Percentiles rank a stretch among this genome's conserved stretches.
These are phyloP conservation scores for Mesorhabditis belari DNA, from an alignment of 2,888 invertebrate genomes.

Conservation along the genomic window DNA sequence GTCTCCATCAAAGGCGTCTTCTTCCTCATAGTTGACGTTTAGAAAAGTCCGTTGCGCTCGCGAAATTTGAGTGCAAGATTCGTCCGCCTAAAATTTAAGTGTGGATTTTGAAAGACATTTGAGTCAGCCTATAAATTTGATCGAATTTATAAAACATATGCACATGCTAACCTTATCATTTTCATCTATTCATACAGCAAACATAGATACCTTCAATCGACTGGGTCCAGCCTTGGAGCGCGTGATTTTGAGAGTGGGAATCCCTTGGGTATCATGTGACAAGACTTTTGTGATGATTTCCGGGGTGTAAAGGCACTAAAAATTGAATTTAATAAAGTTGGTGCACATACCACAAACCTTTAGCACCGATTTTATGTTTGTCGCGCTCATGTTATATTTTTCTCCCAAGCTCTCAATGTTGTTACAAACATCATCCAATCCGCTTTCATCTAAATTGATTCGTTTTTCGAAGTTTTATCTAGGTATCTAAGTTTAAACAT, in stretches of 20 bases:
- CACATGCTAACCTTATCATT: too few species aligned
- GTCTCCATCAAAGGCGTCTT: neutral
- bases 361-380: neutral
- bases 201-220: neutral
- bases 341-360: neutral
- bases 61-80: neutral
- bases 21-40: neutral
- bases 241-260: neutral
- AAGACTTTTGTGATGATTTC: neutral
- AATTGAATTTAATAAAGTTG: neutral
- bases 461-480: too few species aligned
- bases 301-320: neutral
- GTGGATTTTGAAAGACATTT: too few species aligned
- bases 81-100: neutral
- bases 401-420: neutral
- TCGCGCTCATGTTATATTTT: neutral
- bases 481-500: too few species aligned
- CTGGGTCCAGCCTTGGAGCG: neutral
- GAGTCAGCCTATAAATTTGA: too few species aligned
- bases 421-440: neutral
- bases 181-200: too few species aligned
- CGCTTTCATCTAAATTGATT: too few species aligned
- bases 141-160: too few species aligned
- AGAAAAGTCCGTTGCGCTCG: neutral
- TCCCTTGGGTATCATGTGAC: neutral